Evolutionary conservation across 2,888 invertebrate genomes (phyloP).

Genomic region (Imbricaverruca yamaguchii): DNA sequence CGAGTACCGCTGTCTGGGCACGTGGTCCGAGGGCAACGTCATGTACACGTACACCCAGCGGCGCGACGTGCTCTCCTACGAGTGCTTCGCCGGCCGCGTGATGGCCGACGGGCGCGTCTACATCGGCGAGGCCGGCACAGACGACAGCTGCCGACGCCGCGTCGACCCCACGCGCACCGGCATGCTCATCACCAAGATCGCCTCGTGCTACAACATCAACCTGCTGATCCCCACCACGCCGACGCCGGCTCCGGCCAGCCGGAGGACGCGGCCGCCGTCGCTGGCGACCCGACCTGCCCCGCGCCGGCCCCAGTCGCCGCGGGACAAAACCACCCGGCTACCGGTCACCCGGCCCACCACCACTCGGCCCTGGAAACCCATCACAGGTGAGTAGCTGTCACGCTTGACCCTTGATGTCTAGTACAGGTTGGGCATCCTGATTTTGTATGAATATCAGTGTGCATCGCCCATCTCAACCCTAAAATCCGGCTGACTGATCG

Average conservation of each 20-base stretch:
- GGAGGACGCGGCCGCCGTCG: background rate
- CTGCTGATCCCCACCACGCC: background rate
- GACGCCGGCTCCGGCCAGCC: background rate
- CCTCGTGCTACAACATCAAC: slow-evolving; percentile 1
- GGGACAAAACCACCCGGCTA: background rate
- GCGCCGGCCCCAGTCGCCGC: background rate
- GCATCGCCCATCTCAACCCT: no score
- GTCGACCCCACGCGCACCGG: slow-evolving; percentile 53
- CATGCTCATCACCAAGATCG: slow-evolving; percentile 44
- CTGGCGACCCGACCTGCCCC: background rate
- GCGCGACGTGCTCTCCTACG: slow-evolving; percentile 52
- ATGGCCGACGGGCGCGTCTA: slow-evolving; percentile 53
- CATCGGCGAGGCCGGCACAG: slow-evolving; percentile 55
- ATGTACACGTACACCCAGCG: slow-evolving; percentile 58
- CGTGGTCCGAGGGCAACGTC: slow-evolving; percentile 55
- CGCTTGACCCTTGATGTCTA: no score
- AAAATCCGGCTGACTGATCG: no score
- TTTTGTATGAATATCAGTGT: no score
- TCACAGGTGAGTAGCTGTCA: background rate
- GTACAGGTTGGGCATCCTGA: no score
- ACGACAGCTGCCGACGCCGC: slow-evolving; percentile 53
- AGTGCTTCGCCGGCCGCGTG: slow-evolving; percentile 58
- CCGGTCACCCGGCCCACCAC: background rate
- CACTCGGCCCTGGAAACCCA: slow-evolving; percentile 11
- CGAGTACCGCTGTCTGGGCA: slow-evolving; percentile 57